These are phyloP conservation scores for Spatulosminthurus flaviceps DNA, from an alignment of 2,888 invertebrate genomes.

Conservation along the genomic window DNA sequence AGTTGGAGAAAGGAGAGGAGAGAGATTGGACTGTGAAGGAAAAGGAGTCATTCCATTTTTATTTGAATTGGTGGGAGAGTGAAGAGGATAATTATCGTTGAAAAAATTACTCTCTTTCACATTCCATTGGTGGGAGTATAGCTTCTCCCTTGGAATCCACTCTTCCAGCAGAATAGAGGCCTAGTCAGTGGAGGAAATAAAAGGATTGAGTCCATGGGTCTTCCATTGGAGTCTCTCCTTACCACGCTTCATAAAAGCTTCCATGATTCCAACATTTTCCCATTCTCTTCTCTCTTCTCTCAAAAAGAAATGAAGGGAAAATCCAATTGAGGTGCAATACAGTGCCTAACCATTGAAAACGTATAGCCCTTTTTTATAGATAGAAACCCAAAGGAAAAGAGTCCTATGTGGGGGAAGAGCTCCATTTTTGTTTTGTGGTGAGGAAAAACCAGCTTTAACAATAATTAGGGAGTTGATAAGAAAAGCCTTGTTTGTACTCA, in stretches of 20 bases:
- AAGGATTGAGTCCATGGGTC: background rate
- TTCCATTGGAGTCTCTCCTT: background rate
- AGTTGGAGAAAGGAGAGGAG: background rate
- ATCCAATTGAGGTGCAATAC: background rate
- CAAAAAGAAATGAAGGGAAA: conserved; percentile 1
- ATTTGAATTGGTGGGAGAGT: conserved; percentile 11
- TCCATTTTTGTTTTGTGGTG: too few species aligned
- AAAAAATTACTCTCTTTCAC: conserved; percentile 51
- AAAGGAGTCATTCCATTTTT: conserved; percentile 29
- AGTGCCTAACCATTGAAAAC: too few species aligned
- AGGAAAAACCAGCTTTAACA: too few species aligned
- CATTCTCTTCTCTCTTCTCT: conserved; percentile 15
- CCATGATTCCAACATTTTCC: too few species aligned
- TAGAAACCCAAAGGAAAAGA: too few species aligned
- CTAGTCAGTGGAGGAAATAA: background rate
- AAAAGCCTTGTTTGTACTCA: too few species aligned
- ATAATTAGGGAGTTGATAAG: too few species aligned
- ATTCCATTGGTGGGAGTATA: conserved; percentile 48
- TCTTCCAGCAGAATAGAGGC: background rate
- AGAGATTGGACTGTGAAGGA: too few species aligned
- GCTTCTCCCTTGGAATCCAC: conserved; percentile 1
- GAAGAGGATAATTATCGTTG: conserved; percentile 49
- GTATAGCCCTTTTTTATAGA: background rate
- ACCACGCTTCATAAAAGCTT: background rate
- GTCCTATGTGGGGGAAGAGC: too few species aligned